Base-by-base conservation (phyloP, 2,888 invertebrate species). In the Myopa tessellatipennis region DNA sequence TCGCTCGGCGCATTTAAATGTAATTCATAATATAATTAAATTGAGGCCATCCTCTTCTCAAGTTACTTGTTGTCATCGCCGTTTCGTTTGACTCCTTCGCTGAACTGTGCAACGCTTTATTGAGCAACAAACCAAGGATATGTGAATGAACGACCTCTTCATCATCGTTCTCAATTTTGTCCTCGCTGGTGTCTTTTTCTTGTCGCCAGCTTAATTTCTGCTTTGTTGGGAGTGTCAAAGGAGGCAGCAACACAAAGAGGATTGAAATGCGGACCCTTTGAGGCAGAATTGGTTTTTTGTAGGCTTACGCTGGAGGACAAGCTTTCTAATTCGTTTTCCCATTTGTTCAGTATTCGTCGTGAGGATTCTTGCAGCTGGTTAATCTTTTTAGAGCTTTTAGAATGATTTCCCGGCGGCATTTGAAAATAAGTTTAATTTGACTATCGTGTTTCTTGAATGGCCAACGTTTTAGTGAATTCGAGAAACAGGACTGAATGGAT, bases 161-260 rank as follows among this genome's bases (percentile, higher is more conserved):
- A 6, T 14, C 7, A 50, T 45, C 40, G 50, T 70, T 4, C n/a
- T 36, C 34, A 2, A 45, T 18, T 38, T 18, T 69, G 26, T 63
- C 63, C 63, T 63, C 14, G 5, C 3, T 0, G 26, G 26, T 26
- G 36, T 14, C 58, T 72, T 73, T 76, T 76, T 72, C 76, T 71
- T 74, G 74, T 77, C 74, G 78, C 79, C 82, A 78, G 71, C 67
- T 38, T 77, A 71, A 68, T 79, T 60, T 63, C 69, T 68, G 58
- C 68, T 74, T 74, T 74, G 79, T 79, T 63, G 63, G 40, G 26
- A 70, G 36, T 67, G 36, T 55, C 14, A 16, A 55, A 55, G 10
- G 16, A 4, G 16, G n/a, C 55, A 55, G 55, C 45, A 45, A 45
- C 45, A 45, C 45, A 10, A 1, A 45, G 1, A 26, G 26, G 26